Base-by-base conservation (phyloP, 1,140 invertebrate genomes). In the Brachionus rotundiformis region DNA sequence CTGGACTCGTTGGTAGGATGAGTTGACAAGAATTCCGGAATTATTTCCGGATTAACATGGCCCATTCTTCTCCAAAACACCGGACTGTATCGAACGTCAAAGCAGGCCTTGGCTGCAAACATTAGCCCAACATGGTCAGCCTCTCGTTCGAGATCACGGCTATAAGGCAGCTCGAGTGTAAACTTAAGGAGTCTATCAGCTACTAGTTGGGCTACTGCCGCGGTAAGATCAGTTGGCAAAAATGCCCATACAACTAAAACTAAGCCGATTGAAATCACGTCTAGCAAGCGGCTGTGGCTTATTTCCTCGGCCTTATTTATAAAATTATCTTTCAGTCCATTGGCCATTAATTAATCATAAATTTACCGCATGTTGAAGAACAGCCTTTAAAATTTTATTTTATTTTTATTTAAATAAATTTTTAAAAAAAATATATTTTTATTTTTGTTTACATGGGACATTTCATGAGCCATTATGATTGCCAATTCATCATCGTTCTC, bases 41-140 rank as follows among this genome's bases (percentile, higher is more conserved):
- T 82, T 13, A 61, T 76, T 0, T 75, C 75, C 10, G 85, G 79
- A 5, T 86, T 84, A 7, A 85, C 82, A 10, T 85, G 84, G 39
- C 84, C 65, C 90, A 92, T 91, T 82, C 89, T 89, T 36, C 83
- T 85, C 92, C 91, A 92, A 82, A 92, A 90, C 1, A 89, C 88
- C 83, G 88, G 88, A 41, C 90, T 89, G 84, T 91, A 90, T 81
- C 91, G 84, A 0, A 91, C 88, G 86, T 92, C 91, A 85, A 90
- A 91, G 83, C 92, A 92, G 29, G 91, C 90, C 90, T 91, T 92
- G n/a, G 91, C 90, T 73, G 90, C 89, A 41, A 92, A 84, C 75
- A 86, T 84, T 5, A 92, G 82, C 31, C 92, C 92, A 31, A 92
- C 87, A 83, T 89, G 85, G 85, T 92, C 92, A 73, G 92, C 92